A percentile compares a stretch with the other conserved stretches of the same genome.
Evolutionary conservation across 2,113 vertebrate species (phyloP).

Genomic region (Nerophis lumbriciformis): DNA sequence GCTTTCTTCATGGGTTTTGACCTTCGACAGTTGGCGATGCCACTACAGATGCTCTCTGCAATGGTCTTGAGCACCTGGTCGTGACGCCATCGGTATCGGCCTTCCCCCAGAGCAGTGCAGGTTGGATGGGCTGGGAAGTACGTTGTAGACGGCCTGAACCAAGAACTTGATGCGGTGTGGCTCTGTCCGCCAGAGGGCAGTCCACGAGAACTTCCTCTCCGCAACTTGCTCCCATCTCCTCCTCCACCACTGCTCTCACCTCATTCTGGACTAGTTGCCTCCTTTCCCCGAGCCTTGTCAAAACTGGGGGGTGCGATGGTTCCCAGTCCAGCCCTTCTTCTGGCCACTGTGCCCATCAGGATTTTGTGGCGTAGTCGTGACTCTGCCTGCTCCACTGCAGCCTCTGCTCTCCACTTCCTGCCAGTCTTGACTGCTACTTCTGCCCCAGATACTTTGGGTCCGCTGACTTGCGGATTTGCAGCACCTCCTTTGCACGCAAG

Average conservation of each 20-base stretch:
- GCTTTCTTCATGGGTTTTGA: not conserved
- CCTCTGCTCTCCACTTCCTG: conserved; percentile 1
- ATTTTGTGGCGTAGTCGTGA: not conserved
- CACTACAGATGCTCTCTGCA: not conserved
- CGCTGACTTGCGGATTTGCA: not conserved
- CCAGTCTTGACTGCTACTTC: not conserved
- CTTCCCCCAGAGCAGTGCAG: not conserved
- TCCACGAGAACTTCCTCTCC: not conserved
- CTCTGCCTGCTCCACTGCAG: not conserved
- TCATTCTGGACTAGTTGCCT: not conserved
- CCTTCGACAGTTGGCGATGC: not conserved
- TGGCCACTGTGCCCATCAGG: not conserved
- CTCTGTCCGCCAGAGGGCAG: not conserved
- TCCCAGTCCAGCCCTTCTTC: not conserved
- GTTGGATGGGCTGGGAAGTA: conserved; percentile 1
- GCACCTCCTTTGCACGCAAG: conserved; percentile 1
- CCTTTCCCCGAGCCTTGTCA: not conserved
- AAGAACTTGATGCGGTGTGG: not conserved
- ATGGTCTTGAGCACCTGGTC: no score
- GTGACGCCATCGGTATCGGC: no score
- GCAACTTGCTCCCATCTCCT: not conserved
- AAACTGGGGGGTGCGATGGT: not conserved
- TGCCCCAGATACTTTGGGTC: no score
- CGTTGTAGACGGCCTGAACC: not conserved
- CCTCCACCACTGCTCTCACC: conserved; percentile 1